phyloP scores from a whole-genome alignment of 1,140 invertebrate species.

The Zaprionus ghesquierei region DNA sequence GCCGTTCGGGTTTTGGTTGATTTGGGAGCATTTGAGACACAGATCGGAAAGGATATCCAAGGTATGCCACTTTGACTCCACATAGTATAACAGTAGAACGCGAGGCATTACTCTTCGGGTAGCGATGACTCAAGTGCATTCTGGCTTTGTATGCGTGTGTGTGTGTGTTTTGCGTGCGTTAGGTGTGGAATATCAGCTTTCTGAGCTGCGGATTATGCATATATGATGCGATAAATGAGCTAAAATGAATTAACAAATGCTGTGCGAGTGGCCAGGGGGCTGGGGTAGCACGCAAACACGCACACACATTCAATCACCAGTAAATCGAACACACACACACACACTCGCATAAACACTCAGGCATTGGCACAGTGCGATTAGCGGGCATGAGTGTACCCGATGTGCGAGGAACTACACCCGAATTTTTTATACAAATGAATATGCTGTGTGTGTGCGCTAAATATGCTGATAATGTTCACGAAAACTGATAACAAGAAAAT shows the following conservation, averaged over 20 bases:
- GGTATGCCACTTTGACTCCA: slow-evolving; percentile 34
- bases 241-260: slow-evolving; percentile 55
- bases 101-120: not conserved
- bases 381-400: slow-evolving; percentile 44
- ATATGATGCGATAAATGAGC: slow-evolving; percentile 71
- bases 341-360: not conserved
- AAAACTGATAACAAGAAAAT: slow-evolving; percentile 58
- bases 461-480: slow-evolving; percentile 54
- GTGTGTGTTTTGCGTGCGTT: not conserved
- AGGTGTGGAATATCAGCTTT: not conserved
- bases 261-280: not conserved
- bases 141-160: not conserved
- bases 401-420: slow-evolving; percentile 48
- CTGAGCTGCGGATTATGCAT: slow-evolving; percentile 38
- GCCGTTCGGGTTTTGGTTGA: slow-evolving; percentile 45
- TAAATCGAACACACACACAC: not conserved
- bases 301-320: not conserved
- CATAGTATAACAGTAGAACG: not conserved
- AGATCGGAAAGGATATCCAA: not conserved
- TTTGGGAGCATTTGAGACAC: slow-evolving; percentile 62
- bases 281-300: not conserved
- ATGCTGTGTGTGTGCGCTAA: slow-evolving; percentile 16
- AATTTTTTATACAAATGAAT: slow-evolving; percentile 11
- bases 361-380: slow-evolving; percentile 23
- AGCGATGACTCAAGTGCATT: slow-evolving; percentile 53